phyloP scores from a whole-genome alignment of 2,888 invertebrate genomes.

The Agrotis segetum region DNA sequence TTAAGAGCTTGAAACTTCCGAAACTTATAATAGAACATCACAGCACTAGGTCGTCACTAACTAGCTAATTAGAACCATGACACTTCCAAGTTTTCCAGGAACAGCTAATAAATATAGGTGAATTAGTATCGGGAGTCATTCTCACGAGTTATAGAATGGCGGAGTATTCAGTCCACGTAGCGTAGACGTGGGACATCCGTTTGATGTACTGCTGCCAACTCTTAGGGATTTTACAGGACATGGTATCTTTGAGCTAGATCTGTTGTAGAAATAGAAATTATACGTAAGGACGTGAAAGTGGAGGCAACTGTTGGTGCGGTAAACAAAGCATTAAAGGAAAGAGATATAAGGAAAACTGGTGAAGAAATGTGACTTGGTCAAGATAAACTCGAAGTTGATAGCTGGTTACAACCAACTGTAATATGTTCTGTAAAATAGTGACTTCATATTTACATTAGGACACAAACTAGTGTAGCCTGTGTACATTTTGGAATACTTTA shows the following conservation, averaged over 20 bases:
- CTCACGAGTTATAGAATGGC: constrained; percentile 69
- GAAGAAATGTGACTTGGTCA: too few relatives aligned
- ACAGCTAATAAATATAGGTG: constrained; percentile 61
- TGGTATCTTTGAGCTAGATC: constrained; percentile 12
- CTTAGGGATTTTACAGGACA: constrained; percentile 42
- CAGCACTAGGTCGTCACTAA: constrained; percentile 20
- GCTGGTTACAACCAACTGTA: too few relatives aligned
- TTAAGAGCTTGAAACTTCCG: neutral
- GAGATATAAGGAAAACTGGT: neutral
- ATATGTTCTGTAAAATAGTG: too few relatives aligned
- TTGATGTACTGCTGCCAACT: constrained; percentile 57
- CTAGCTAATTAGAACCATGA: constrained; percentile 43
- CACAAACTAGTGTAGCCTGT: too few relatives aligned
- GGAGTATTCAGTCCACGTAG: constrained; percentile 69
- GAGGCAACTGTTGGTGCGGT: too few relatives aligned
- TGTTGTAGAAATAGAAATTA: neutral
- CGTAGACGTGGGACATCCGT: constrained; percentile 73
- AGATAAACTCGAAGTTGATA: too few relatives aligned
- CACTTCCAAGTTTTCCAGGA: constrained; percentile 45
- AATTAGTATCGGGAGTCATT: constrained; percentile 64
- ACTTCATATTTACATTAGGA: too few relatives aligned
- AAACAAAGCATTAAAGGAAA: neutral
- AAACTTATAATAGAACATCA: constrained; percentile 11
- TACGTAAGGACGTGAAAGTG: neutral
- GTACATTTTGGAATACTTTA: too few relatives aligned